Conservation (phyloP, 2,888 invertebrate genomes). For the Parascotia fuliginaria region DNA sequence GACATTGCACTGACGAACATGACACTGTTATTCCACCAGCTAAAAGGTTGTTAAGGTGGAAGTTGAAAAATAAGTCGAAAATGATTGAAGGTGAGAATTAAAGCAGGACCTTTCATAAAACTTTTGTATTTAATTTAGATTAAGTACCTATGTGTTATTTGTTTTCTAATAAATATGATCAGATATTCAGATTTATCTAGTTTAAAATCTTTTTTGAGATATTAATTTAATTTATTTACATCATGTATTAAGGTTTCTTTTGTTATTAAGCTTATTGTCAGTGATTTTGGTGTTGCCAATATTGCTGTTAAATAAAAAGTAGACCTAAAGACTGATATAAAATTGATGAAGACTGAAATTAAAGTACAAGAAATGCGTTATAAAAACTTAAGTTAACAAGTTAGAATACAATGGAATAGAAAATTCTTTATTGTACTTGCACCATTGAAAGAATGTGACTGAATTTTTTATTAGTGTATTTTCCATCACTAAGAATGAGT, state of each 20-base stretch:
- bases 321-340: background rate
- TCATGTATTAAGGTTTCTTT: background rate
- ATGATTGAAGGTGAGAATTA: constrained; percentile 17
- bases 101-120: constrained; percentile 12
- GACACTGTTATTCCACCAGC: constrained; percentile 62
- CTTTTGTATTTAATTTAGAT: background rate
- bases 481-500: too few species aligned
- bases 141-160: too few species aligned
- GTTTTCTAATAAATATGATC: too few species aligned
- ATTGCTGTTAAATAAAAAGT: background rate
- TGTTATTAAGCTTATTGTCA: background rate
- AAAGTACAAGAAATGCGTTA: too few species aligned
- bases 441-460: constrained; percentile 6
- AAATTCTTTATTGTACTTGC: too few species aligned
- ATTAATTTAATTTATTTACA: background rate
- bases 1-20: constrained; percentile 63
- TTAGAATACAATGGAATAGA: too few species aligned
- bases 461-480: too few species aligned
- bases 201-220: too few species aligned
- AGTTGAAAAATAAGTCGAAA: constrained; percentile 23
- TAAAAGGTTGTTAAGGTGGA: constrained; percentile 56
- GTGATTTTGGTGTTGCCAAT: background rate
- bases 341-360: background rate
- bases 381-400: background rate
- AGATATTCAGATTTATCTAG: too few species aligned